These are phyloP conservation scores for Dinoponera quadriceps DNA, from an alignment of 1,140 invertebrate species.

Conservation along the genomic window DNA sequence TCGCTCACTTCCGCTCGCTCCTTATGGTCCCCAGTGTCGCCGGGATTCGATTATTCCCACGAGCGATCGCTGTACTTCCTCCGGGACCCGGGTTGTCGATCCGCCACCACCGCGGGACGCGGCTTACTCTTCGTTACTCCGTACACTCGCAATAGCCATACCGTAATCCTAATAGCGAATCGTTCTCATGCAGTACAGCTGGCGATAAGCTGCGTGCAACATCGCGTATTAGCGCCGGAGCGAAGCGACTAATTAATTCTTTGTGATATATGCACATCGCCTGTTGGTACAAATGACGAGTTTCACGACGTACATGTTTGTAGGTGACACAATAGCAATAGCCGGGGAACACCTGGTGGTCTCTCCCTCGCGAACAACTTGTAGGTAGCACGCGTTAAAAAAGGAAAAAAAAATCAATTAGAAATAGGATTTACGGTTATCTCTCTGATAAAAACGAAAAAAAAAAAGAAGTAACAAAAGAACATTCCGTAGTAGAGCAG, in stretches of 20 bases:
- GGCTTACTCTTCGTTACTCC: not conserved
- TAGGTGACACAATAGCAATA: conserved; percentile 37
- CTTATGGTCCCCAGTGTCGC: not conserved
- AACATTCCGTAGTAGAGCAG: conserved; percentile 71
- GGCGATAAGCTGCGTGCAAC: conserved; percentile 10
- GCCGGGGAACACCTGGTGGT: not conserved
- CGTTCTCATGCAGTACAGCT: not conserved
- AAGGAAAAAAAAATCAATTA: conserved; percentile 30
- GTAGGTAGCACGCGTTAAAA: conserved; percentile 73
- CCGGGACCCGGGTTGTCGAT: not conserved
- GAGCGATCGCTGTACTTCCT: not conserved
- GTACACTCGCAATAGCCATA: conserved; percentile 38
- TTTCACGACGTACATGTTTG: conserved; percentile 57
- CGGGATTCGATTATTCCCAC: not conserved
- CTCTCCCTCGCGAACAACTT: conserved; percentile 72
- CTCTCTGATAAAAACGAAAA: conserved; percentile 52
- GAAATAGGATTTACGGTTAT: conserved; percentile 50
- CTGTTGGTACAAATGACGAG: conserved; percentile 52
- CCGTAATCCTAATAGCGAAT: conserved; percentile 14
- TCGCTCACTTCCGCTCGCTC: not conserved
- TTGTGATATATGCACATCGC: conserved; percentile 48
- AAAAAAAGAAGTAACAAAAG: no score
- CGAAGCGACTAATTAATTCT: conserved; percentile 29
- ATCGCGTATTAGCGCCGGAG: conserved; percentile 16
- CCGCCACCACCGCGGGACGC: not conserved